These are phyloP conservation scores for Abrostola tripartita DNA, from an alignment of 2,888 invertebrate genomes.

Conservation along the genomic window DNA sequence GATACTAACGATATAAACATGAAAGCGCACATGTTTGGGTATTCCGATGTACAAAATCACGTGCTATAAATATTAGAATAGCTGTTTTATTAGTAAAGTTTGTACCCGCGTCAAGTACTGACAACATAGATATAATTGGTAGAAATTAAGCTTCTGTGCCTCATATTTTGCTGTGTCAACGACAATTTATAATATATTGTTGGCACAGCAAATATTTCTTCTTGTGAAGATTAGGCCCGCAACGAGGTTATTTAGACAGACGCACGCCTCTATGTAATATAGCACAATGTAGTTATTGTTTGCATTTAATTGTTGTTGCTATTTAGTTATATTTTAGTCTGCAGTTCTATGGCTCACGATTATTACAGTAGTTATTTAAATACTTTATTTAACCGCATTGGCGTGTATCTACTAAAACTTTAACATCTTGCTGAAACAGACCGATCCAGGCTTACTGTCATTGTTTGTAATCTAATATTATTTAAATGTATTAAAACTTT, in stretches of 20 bases:
- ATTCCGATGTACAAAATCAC: too few species aligned
- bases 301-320: not conserved
- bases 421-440: too few species aligned
- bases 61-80: too few species aligned
- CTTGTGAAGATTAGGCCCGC: slow-evolving; percentile 31
- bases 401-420: too few species aligned
- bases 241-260: slow-evolving; percentile 23
- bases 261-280: slow-evolving; percentile 7
- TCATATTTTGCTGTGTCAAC: not conserved
- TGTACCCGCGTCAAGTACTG: too few species aligned
- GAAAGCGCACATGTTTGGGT: too few species aligned
- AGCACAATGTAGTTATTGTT: slow-evolving; percentile 7
- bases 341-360: not conserved
- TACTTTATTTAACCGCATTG: not conserved
- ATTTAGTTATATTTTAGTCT: not conserved
- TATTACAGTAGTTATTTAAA: not conserved
- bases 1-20: too few species aligned
- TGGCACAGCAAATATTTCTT: slow-evolving; percentile 48
- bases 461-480: too few species aligned
- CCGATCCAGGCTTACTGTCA: too few species aligned
- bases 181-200: slow-evolving; percentile 35
- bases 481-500: too few species aligned
- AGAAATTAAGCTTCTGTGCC: slow-evolving; percentile 10
- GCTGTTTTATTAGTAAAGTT: too few species aligned
- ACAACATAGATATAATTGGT: not conserved